These are phyloP conservation scores for Dendroctonus valens DNA, from an alignment of 1,140 invertebrate species.

Conservation along the genomic window DNA sequence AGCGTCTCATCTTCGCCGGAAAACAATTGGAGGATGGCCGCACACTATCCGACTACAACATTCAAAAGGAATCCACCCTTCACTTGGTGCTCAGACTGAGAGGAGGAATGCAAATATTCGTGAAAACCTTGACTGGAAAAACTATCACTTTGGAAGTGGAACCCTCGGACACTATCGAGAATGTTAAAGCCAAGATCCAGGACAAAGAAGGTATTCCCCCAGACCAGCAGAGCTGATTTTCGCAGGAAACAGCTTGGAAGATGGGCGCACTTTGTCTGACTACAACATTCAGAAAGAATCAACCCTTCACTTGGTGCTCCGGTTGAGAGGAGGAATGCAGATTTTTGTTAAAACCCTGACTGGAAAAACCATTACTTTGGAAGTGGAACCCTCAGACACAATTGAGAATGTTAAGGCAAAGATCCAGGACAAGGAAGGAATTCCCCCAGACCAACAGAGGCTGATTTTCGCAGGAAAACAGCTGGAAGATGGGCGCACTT, in stretches of 20 bases:
- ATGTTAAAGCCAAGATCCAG: constrained; percentile 26
- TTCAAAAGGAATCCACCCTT: constrained; percentile 70
- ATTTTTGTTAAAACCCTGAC: constrained; percentile 94
- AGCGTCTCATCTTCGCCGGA: no score
- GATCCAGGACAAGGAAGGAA: constrained; percentile 89
- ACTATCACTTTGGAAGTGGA: constrained; percentile 26
- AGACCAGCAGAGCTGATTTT: constrained; percentile 27
- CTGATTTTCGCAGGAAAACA: constrained; percentile 93
- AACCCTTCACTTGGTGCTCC: constrained; percentile 72
- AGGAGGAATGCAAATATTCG: constrained; percentile 67
- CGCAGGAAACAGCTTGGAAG: constrained; percentile 54
- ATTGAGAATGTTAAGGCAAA: constrained; percentile 96
- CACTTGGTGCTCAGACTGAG: constrained; percentile 74
- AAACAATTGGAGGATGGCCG: constrained; percentile 56
- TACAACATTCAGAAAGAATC: constrained; percentile 79
- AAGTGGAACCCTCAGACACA: constrained; percentile 88
- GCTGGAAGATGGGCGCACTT: constrained; percentile 88
- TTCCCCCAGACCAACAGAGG: constrained; percentile 85
- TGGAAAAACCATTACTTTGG: constrained; percentile 92
- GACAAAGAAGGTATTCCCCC: constrained; percentile 26
- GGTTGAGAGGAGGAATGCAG: constrained; percentile 84
- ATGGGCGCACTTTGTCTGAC: constrained; percentile 74
- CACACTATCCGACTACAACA: constrained; percentile 75
- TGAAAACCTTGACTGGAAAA: constrained; percentile 31
- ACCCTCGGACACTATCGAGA: constrained; percentile 40